phyloP scores from a whole-genome alignment of 1,140 invertebrate species.

The Zophobas atratus region DNA sequence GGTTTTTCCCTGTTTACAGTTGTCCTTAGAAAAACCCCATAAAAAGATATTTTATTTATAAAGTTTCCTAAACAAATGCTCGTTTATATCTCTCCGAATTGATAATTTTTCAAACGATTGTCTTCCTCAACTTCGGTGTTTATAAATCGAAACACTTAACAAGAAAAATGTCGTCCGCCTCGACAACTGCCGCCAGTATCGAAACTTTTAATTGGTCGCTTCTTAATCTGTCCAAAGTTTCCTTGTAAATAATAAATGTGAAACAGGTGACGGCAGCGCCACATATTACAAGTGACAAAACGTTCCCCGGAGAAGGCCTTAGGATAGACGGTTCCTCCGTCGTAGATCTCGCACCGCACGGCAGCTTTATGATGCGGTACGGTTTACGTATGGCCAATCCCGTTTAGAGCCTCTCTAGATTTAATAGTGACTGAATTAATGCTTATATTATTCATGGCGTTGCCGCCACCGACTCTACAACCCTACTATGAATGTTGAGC shows the following conservation, averaged over 20 bases:
- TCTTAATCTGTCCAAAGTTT: slow-evolving; percentile 25
- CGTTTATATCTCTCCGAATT: no score
- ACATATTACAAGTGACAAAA: slow-evolving; percentile 37
- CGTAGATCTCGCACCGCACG: slow-evolving; percentile 33
- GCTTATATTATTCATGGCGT: slow-evolving; percentile 54
- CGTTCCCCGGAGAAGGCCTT: slow-evolving; percentile 20
- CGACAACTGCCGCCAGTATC: neutral
- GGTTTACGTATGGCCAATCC: slow-evolving; percentile 42
- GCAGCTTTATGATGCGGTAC: slow-evolving; percentile 42
- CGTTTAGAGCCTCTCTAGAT: slow-evolving; percentile 50
- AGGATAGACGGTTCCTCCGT: slow-evolving; percentile 13
- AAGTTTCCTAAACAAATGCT: no score
- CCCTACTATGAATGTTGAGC: slow-evolving; percentile 27
- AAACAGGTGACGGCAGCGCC: slow-evolving; percentile 38
- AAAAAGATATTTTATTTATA: no score
- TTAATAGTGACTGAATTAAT: slow-evolving; percentile 52
- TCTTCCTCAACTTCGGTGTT: neutral
- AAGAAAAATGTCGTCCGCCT: slow-evolving; percentile 6
- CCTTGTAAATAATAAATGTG: slow-evolving; percentile 37
- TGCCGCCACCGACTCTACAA: slow-evolving; percentile 43
- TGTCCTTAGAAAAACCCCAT: no score
- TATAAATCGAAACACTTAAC: slow-evolving; percentile 20
- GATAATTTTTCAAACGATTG: no score
- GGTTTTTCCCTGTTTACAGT: no score
- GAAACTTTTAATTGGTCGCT: slow-evolving; percentile 36